phyloP scores from a whole-genome alignment of 2,113 vertebrate genomes.

The Laterallus jamaicensis region DNA sequence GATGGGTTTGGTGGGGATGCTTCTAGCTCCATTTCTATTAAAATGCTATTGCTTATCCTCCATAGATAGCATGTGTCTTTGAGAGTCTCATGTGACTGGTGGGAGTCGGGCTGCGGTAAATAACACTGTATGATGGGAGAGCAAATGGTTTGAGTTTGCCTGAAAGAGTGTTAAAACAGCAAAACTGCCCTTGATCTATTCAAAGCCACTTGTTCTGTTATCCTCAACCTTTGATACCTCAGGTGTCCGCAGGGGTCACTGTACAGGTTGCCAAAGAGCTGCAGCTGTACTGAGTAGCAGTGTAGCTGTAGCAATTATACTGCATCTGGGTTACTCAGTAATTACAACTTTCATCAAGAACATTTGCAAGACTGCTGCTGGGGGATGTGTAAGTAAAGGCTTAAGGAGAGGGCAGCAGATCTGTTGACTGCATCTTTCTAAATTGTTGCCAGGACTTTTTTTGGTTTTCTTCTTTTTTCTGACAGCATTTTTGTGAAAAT shows the following conservation, averaged over 20 bases:
- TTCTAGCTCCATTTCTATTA: not conserved
- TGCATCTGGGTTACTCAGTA: not conserved
- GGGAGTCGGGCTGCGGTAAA: not conserved
- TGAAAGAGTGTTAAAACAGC: not conserved
- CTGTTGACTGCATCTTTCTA: not conserved
- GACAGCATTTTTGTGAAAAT: not conserved
- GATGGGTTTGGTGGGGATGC: not conserved
- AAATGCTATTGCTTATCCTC: not conserved
- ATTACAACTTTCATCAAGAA: not conserved
- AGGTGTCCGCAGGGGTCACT: not conserved
- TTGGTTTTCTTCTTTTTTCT: too few species aligned
- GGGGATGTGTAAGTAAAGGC: not conserved
- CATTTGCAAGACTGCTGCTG: not conserved
- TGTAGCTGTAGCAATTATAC: not conserved
- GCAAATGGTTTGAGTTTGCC: not conserved
- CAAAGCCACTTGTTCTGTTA: not conserved
- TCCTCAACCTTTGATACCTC: not conserved
- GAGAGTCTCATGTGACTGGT: not conserved
- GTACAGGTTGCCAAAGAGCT: not conserved
- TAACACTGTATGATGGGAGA: not conserved
- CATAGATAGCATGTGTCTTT: not conserved
- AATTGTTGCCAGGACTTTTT: not conserved
- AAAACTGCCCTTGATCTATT: not conserved
- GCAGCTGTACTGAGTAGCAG: not conserved
- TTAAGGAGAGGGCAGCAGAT: not conserved